A percentile compares a stretch with the other conserved stretches of the same genome.
Conservation (phyloP, 2,113 vertebrate genomes). For the Protobothrops flavoviridis region DNA sequence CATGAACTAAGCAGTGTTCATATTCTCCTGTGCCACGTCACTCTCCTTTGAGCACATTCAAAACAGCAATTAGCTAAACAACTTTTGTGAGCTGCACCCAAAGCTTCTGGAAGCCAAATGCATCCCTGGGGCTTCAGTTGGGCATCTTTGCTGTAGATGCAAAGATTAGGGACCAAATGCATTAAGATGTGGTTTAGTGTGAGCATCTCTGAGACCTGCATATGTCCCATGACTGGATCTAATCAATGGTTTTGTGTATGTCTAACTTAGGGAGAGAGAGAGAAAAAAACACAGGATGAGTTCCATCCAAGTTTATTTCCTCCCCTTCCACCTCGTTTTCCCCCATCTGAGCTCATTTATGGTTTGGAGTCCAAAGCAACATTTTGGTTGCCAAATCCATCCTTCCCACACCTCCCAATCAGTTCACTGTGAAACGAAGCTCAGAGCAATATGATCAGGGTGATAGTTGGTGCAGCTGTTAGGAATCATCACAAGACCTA, state of each 20-base stretch:
- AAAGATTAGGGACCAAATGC: background rate
- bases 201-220: background rate
- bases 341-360: conserved; percentile 57
- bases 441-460: conserved; percentile 45
- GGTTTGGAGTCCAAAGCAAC: conserved; percentile 42
- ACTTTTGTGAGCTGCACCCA: background rate
- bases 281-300: background rate
- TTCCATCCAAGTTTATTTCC: conserved; percentile 46
- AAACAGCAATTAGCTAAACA: background rate
- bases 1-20: background rate
- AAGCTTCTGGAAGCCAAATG: background rate
- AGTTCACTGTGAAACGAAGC: conserved; percentile 16
- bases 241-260: conserved; percentile 24
- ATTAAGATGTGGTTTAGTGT: background rate
- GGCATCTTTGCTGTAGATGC: background rate
- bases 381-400: conserved; percentile 52
- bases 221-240: conserved; percentile 19
- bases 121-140: background rate
- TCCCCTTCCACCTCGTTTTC: conserved; percentile 13
- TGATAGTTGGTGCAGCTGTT: conserved; percentile 63
- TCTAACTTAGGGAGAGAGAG: conserved; percentile 30
- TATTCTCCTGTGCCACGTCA: background rate
- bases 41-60: background rate
- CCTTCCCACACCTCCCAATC: background rate
- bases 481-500: conserved; percentile 55